phyloP scores from a whole-genome alignment of 53 echinoderm and acorn worm genomes.

The Paelopatides confundens region DNA sequence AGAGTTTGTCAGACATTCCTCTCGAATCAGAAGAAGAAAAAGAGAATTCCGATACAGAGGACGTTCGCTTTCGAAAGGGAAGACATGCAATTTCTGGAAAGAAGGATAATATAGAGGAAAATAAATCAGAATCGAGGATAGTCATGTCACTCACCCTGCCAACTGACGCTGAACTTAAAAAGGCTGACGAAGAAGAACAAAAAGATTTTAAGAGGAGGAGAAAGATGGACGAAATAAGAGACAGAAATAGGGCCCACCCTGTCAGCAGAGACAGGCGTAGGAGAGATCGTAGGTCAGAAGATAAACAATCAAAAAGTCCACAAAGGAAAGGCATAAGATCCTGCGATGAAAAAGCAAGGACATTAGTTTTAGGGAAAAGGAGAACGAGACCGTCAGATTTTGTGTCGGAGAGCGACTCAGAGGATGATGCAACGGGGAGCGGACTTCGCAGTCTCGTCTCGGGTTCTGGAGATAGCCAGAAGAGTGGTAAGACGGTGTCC shows the following conservation, averaged over 20 bases:
- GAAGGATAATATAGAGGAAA: not conserved
- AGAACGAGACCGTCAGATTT: conserved; percentile 37
- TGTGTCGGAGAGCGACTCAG: conserved; percentile 75
- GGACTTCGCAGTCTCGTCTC: conserved; percentile 4
- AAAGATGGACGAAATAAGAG: conserved; percentile 29
- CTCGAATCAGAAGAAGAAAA: conserved; percentile 43
- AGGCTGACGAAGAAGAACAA: conserved; percentile 10
- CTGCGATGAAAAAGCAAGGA: not conserved
- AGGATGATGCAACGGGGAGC: conserved; percentile 5
- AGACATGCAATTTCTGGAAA: not conserved
- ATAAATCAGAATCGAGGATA: conserved; percentile 21
- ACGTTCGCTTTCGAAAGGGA: conserved; percentile 32
- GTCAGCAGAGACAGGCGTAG: not conserved
- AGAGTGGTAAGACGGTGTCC: not conserved
- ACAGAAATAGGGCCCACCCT: not conserved
- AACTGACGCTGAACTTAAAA: conserved; percentile 36
- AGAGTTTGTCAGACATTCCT: conserved; percentile 49
- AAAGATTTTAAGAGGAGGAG: conserved; percentile 54
- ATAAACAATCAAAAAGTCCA: not conserved
- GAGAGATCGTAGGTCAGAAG: conserved; percentile 24
- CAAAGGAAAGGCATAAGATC: not conserved
- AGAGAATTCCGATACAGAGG: conserved; percentile 9
- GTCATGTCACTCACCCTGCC: conserved; percentile 40
- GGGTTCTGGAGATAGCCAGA: not conserved
- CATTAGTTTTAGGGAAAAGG: not conserved